These are phyloP conservation scores for Brachionus manjavacas DNA, from an alignment of 1,140 invertebrate species.

Conservation along the genomic window DNA sequence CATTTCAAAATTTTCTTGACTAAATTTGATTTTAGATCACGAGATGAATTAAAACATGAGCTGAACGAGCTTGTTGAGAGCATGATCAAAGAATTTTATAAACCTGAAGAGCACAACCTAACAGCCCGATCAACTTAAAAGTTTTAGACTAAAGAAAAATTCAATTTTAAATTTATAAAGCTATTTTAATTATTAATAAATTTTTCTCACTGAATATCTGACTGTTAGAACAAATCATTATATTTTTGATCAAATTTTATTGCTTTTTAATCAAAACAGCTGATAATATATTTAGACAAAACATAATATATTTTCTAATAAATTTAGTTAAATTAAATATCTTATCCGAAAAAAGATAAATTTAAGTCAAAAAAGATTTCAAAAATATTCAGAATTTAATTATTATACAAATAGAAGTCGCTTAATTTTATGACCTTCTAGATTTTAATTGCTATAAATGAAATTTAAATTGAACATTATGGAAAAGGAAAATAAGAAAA, in stretches of 20 bases:
- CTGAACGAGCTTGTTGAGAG: slow-evolving; percentile 72
- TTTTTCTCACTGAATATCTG: neutral
- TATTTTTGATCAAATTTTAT: neutral
- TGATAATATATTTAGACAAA: neutral
- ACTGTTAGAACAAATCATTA: neutral
- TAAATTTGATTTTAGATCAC: slow-evolving; percentile 44
- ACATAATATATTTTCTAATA: neutral
- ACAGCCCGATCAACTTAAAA: neutral
- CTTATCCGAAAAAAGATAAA: neutral
- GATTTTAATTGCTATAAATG: neutral
- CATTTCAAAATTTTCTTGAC: slow-evolving; percentile 56
- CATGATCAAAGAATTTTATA: slow-evolving; percentile 72
- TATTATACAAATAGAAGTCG: neutral
- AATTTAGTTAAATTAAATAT: neutral
- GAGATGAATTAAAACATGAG: slow-evolving; percentile 62
- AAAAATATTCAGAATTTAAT: neutral
- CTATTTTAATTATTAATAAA: neutral
- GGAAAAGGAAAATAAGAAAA: neutral
- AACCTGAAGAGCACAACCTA: slow-evolving; percentile 60
- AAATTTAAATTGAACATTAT: neutral
- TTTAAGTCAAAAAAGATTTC: neutral
- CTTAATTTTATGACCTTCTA: neutral
- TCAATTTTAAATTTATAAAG: neutral
- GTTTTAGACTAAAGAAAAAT: neutral
- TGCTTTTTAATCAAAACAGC: neutral